Evolutionary conservation across 2,113 vertebrate genomes (phyloP).

Genomic region (Anguilla japonica): DNA sequence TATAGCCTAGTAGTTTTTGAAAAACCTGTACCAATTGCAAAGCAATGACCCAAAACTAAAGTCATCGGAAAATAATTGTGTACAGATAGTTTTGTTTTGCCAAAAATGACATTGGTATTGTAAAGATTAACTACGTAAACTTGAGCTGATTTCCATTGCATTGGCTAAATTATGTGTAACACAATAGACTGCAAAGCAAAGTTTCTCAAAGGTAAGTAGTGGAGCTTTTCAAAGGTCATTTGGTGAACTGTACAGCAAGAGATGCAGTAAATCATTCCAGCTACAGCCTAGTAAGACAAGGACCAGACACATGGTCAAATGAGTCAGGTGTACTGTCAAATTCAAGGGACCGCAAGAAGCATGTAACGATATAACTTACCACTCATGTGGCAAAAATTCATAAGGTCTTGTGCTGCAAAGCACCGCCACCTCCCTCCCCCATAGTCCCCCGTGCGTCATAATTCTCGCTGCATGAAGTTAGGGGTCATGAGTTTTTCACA

Average conservation of each 20-base stretch:
- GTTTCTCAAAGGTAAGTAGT: not conserved
- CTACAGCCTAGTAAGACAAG: not conserved
- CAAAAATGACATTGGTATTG: not conserved
- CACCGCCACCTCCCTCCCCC: not conserved
- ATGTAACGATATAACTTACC: not conserved
- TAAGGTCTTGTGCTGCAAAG: not conserved
- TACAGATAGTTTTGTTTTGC: not conserved
- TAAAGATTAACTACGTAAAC: not conserved
- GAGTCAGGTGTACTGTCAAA: not conserved
- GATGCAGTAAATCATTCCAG: not conserved
- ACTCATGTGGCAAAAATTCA: not conserved
- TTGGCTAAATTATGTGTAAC: not conserved
- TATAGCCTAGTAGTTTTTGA: not conserved
- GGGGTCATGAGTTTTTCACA: not conserved
- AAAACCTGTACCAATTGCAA: not conserved
- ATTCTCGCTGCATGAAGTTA: not conserved
- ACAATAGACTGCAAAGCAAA: not conserved
- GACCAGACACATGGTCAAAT: not conserved
- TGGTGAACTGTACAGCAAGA: not conserved
- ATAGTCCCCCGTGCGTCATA: not conserved
- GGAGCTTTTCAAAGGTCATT: not conserved
- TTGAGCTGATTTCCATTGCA: not conserved
- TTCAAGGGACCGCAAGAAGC: not conserved
- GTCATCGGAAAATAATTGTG: not conserved
- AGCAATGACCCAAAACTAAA: not conserved